phyloP scores from a whole-genome alignment of 1,140 invertebrate genomes.

The Babylonia areolata region DNA sequence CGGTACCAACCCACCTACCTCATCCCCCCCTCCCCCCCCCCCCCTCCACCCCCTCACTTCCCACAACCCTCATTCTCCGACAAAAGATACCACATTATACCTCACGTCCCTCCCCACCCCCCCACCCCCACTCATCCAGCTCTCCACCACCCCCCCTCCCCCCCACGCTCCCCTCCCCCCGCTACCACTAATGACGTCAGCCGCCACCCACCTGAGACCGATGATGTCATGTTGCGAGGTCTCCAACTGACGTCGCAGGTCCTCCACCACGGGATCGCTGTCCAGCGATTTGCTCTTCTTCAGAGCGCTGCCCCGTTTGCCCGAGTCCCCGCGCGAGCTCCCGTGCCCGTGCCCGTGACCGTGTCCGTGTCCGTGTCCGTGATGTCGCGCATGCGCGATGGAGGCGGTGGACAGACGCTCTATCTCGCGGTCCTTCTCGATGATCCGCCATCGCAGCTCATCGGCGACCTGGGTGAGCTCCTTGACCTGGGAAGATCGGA shows the following conservation, averaged over 20 bases:
- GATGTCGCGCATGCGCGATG: conserved; percentile 68
- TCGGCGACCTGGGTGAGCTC: conserved; percentile 77
- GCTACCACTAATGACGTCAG: no score
- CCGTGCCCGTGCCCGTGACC: conserved; percentile 52
- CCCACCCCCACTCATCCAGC: no score
- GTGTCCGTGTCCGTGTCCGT: conserved; percentile 53
- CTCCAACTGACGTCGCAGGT: conserved; percentile 84
- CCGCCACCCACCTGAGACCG: conserved; percentile 76
- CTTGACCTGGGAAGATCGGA: neutral
- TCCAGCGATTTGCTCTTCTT: conserved; percentile 71
- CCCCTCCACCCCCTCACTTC: no score
- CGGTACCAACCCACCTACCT: no score
- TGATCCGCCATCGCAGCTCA: conserved; percentile 85
- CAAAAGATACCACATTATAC: no score
- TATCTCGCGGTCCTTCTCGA: conserved; percentile 89
- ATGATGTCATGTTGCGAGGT: conserved; percentile 84
- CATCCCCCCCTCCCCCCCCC: no score
- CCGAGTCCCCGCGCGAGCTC: neutral
- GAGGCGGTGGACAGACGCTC: conserved; percentile 82
- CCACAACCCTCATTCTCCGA: no score
- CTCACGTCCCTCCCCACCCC: no score
- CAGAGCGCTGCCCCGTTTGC: conserved; percentile 39
- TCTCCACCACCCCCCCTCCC: no score
- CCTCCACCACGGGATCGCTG: conserved; percentile 72
- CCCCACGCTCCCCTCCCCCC: no score